Base-by-base conservation (phyloP, 2,113 vertebrate species). In the Lepus americanus region DNA sequence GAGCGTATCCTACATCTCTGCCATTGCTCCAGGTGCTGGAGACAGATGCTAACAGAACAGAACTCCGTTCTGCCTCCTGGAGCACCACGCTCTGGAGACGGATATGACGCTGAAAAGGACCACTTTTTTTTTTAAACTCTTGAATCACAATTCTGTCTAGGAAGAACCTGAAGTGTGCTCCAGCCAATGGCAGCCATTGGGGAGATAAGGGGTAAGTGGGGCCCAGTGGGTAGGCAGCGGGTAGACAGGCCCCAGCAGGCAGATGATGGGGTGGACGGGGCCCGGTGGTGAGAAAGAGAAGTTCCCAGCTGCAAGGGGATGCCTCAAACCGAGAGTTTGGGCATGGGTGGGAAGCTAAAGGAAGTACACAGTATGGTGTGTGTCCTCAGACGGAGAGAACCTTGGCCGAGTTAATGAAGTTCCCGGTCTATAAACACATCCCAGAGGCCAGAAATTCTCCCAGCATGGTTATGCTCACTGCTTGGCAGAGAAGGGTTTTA, bases 401-500 rank as follows among this genome's bases (percentile, higher is more conserved):
- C 25, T 20, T 6, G 81, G 95, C 25, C 49, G n/a, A 51, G 64
- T n/a, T 6, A 12, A 23, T 1, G 51, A 61, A 73, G 39, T 29
- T 83, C 49, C 44, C 33, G 61, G 31, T 66, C 39, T 79, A 31
- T 49, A 39, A 82, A 11, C n/a, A 16, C 1, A 33, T 29, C 72
- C 78, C 72, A 51, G 67, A 49, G 63, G 81, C 73, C 90, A 85
- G 88, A 25, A 27, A 55, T 66, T 67, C 80, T 94, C 80, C 92
- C 3, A 53, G 39, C 12, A 74, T 1, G 6, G 76, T 29, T 74
- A 27, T 39, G 73, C 81, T 85, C 51, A 61, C 13, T 29, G 22
- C 86, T 59, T 64, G 88, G 89, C 91, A 66, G 78, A 44, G 73
- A 36, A 89, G 90, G 31, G 33, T 59, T 83, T 95, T 93, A 79